These are phyloP conservation scores for Papio anubis DNA, from an alignment of 2,113 vertebrate species.

Conservation along the genomic window DNA sequence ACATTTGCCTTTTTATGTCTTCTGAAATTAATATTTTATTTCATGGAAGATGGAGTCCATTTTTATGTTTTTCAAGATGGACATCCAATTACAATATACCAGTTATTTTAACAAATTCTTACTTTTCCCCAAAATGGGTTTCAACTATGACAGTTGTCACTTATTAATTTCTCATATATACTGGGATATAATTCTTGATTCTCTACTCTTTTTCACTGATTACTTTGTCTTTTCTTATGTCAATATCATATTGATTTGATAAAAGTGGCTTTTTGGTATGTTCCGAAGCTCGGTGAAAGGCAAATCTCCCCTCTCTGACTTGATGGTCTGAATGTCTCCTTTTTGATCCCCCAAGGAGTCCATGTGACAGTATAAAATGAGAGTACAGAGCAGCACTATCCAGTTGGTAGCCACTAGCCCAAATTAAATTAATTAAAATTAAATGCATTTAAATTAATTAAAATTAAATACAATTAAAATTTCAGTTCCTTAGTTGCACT, in stretches of 20 bases:
- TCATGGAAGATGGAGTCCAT: not conserved
- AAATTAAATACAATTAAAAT: not conserved
- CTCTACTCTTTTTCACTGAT: not conserved
- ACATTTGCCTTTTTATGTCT: not conserved
- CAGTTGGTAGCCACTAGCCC: not conserved
- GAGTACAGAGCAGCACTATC: not conserved
- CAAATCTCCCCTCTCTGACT: not conserved
- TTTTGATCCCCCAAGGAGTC: not conserved
- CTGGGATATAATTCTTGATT: not conserved
- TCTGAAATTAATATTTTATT: slow-evolving; percentile 46
- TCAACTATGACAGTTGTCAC: not conserved
- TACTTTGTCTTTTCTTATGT: slow-evolving; percentile 7
- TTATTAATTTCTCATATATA: not conserved
- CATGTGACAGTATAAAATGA: not conserved
- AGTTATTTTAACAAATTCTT: not conserved
- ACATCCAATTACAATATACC: not conserved
- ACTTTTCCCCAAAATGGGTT: slow-evolving; percentile 6
- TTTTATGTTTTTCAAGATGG: not conserved
- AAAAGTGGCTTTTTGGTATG: not conserved
- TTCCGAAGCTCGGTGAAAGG: slow-evolving; percentile 25
- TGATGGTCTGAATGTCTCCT: slow-evolving; percentile 24
- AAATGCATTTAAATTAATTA: slow-evolving; percentile 17
- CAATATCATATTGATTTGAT: slow-evolving; percentile 32
- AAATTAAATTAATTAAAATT: slow-evolving; percentile 16
- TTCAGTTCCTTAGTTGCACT: not conserved